Conservation (phyloP, 2,113 vertebrate species). For the Lamprotornis superbus region DNA sequence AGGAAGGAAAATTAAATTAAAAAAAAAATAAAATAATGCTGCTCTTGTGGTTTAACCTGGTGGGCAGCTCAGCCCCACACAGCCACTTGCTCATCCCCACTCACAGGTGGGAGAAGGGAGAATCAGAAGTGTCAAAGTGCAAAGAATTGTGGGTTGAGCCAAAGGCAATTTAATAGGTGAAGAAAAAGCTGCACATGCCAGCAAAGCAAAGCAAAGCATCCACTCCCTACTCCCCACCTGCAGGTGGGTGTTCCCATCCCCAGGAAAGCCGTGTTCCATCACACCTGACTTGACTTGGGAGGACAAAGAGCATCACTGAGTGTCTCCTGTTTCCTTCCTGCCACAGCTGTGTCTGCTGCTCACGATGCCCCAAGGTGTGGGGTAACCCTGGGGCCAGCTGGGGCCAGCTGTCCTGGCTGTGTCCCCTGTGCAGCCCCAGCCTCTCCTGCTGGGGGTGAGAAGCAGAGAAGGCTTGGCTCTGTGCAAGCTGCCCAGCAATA, state of each 20-base stretch:
- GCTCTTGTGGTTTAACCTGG: accelerated
- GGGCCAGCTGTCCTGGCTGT: neutral
- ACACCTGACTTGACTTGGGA: accelerated
- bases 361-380: accelerated
- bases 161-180: neutral
- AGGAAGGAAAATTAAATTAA: no score
- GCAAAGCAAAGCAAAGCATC: neutral
- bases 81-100: neutral
- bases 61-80: neutral
- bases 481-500: neutral
- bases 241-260: neutral
- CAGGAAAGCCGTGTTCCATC: neutral
- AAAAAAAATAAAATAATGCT: neutral
- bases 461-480: neutral
- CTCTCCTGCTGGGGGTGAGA: neutral
- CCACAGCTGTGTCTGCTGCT: neutral
- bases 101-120: neutral
- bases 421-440: neutral
- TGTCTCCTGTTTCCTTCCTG: accelerated
- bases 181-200: neutral
- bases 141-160: neutral
- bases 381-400: neutral
- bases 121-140: neutral
- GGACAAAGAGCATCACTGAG: accelerated
- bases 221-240: neutral